A percentile compares a stretch with the other conserved stretches of the same genome.
Conservation (phyloP, 1,140 invertebrate genomes). For the Harlomillsia oculata region DNA sequence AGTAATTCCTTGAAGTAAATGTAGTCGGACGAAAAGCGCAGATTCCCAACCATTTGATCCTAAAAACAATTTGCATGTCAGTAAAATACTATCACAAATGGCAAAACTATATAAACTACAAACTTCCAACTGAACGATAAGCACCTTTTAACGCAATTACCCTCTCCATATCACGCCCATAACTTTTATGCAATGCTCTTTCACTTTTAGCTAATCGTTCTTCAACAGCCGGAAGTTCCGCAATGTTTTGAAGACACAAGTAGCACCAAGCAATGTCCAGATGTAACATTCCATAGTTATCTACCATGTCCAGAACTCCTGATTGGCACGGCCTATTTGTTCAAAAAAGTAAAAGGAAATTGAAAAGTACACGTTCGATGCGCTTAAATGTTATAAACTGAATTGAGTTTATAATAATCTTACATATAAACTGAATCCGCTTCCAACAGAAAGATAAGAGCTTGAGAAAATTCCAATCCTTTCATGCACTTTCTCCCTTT, state of each 20-base stretch:
- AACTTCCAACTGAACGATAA: not conserved
- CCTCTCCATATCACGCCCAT: conserved; percentile 59
- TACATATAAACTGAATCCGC: conserved; percentile 63
- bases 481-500: conserved; percentile 58
- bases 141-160: conserved; percentile 56
- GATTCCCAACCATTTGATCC: conserved; percentile 50
- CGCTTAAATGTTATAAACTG: not conserved
- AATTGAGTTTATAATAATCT: conserved; percentile 8
- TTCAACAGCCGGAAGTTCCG: conserved; percentile 60
- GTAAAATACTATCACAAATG: not conserved
- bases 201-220: conserved; percentile 54
- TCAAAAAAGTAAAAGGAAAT: conserved; percentile 12
- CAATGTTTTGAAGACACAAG: conserved; percentile 58
- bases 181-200: conserved; percentile 53
- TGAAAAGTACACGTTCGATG: no score
- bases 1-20: conserved; percentile 65
- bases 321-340: conserved; percentile 55
- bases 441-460: conserved; percentile 61
- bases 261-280: conserved; percentile 79
- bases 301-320: conserved; percentile 45
- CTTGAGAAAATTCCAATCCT: conserved; percentile 53
- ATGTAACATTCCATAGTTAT: conserved; percentile 59
- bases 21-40: conserved; percentile 61
- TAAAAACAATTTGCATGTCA: not conserved
- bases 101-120: not conserved